Base-by-base conservation (phyloP, 2,797 vertebrate genomes). In the Manis pentadactyla region DNA sequence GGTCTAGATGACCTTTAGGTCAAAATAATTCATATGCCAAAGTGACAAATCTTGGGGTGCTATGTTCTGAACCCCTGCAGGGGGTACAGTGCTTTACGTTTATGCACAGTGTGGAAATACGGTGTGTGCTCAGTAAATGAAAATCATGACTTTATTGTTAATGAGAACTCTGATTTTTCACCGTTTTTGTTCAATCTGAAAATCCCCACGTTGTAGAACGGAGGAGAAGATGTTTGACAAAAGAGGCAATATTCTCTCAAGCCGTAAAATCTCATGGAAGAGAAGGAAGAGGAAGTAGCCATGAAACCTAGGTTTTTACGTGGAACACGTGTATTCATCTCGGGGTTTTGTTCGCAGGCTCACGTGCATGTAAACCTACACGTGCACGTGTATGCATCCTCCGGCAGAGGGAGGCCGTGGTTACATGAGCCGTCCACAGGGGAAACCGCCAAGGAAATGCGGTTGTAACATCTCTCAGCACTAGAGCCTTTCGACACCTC, bases 121-220 rank as follows among this genome's bases (percentile, higher is more conserved):
- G n/a, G 19, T 82, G n/a, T 53, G 15, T 37, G 1, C 66, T 95
- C 39, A 91, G 23, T 84, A 27, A 81, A 49, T 71, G 37, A 91
- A 94, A 94, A 85, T 11, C 53, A 34, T 31, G n/a, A n/a, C 59
- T 78, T 78, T 55, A 66, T 74, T 90, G 61, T 84, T 81, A 63
- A 87, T 51, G 74, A 66, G 14, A 31, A 42, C 64, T 94, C 81
- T 90, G 31, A 81, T 87, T 51, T 78, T n/a, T 55, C 13, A 21
- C 29, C 63, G 71, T 91, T 77, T 74, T 85, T 37, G 57, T 61
- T 88, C 59, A 68, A 29, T 63, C 83, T 96, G 83, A 95, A 95
- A 84, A 68, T 59, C 64, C 25, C n/a, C 68, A 79, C 73, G 61
- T 18, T 88, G 49, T 89, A 90, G 68, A 93, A 74, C 19, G 39